A percentile compares a stretch with the other conserved stretches of the same genome.
Conservation (phyloP, 2,113 vertebrate genomes). For the Scopus umbretta region DNA sequence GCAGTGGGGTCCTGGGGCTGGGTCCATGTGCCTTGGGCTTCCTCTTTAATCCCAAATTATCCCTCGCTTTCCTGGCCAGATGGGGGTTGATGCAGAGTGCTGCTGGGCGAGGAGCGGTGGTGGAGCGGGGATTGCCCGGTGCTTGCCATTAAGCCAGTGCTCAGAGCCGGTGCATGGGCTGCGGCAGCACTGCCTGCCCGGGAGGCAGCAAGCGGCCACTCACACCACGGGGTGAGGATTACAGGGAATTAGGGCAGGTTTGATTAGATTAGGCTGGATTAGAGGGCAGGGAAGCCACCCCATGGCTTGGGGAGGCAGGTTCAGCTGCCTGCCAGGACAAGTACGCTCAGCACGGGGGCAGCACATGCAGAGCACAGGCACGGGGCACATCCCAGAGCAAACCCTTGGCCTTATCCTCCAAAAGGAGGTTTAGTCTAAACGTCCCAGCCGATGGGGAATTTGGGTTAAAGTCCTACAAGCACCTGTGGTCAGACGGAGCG, state of each 20-base stretch:
- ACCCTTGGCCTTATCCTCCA: background rate
- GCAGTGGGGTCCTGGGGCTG: background rate
- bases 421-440: background rate
- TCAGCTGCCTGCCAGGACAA: background rate
- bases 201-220: background rate
- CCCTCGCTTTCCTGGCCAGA: background rate
- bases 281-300: background rate
- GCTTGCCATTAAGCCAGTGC: background rate
- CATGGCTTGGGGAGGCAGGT: background rate
- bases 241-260: background rate
- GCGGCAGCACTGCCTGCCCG: background rate
- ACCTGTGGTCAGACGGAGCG: background rate
- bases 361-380: fast-evolving
- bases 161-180: background rate
- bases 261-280: constrained; percentile 19
- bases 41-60: background rate
- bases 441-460: fast-evolving
- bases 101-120: background rate
- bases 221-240: background rate
- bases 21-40: background rate
- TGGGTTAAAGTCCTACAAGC: background rate
- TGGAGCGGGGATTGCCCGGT: background rate
- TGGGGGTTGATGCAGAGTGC: background rate
- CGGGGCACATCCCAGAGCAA: background rate
- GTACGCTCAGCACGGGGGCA: fast-evolving